Conservation (phyloP, 1,140 invertebrate species). For the Trichonephila clavipes region DNA sequence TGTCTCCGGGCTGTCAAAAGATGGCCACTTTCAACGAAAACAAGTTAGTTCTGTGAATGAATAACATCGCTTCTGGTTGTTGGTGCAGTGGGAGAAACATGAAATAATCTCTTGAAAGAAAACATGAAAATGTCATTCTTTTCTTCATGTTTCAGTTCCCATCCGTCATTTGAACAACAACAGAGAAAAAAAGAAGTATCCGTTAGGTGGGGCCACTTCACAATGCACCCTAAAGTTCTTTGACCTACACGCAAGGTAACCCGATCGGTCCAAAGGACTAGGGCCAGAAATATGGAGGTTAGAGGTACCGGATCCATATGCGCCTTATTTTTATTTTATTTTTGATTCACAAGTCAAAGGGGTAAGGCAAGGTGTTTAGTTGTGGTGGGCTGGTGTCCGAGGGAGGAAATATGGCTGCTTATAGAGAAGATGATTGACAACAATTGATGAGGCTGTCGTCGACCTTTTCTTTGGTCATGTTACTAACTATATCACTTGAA, state of each 20-base stretch:
- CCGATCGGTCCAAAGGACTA: conserved; percentile 30
- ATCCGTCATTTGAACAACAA: conserved; percentile 26
- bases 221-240: conserved; percentile 48
- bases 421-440: conserved; percentile 53
- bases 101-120: conserved; percentile 6
- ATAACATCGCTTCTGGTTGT: not conserved
- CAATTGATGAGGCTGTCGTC: conserved; percentile 40
- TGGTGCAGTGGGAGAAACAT: not conserved
- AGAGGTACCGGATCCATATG: conserved; percentile 43
- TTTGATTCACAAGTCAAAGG: conserved; percentile 55
- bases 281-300: not conserved
- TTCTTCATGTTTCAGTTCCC: conserved; percentile 29
- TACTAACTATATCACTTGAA: conserved; percentile 42
- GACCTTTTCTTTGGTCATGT: not conserved
- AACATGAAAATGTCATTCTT: not conserved
- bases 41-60: conserved; percentile 12
- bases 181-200: conserved; percentile 19
- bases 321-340: not conserved
- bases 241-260: conserved; percentile 53
- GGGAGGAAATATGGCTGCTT: conserved; percentile 32
- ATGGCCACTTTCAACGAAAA: conserved; percentile 48
- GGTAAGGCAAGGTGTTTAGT: conserved; percentile 25
- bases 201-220: conserved; percentile 37
- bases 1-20: not conserved
- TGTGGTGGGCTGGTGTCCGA: not conserved